Conservation (phyloP, 2,113 vertebrate species). For the Nestor notabilis region DNA sequence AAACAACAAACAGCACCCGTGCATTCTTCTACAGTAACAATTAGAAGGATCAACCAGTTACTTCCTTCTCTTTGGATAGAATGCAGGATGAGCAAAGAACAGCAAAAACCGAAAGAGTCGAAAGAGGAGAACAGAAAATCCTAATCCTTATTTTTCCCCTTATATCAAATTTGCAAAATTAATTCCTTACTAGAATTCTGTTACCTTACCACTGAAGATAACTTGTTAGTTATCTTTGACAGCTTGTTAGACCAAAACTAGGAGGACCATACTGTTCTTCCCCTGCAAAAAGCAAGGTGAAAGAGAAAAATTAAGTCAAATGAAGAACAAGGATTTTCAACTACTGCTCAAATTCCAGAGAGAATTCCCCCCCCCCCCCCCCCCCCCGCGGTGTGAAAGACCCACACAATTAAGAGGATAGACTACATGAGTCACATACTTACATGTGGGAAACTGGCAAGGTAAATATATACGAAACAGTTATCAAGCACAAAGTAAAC, state of each 20-base stretch:
- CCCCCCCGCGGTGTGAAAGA: too few relatives aligned
- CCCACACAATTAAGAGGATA: neutral
- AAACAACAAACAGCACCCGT: neutral
- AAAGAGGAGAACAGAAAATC: neutral
- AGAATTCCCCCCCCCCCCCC: too few relatives aligned
- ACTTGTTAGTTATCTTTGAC: too few relatives aligned
- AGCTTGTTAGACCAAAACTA: neutral
- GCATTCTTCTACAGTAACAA: neutral
- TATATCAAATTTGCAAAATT: neutral
- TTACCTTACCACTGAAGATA: neutral
- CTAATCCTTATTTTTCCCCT: neutral
- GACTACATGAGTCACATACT: neutral
- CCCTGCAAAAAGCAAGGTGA: neutral
- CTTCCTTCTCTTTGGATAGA: neutral
- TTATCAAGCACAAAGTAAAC: constrained; percentile 17
- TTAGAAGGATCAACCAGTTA: neutral
- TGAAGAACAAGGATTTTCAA: neutral
- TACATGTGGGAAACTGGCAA: neutral
- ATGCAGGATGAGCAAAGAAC: neutral
- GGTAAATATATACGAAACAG: neutral
- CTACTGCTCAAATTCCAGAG: neutral
- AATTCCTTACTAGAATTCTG: neutral
- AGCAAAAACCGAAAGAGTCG: neutral
- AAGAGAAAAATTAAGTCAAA: neutral
- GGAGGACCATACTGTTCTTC: neutral